Conservation (phyloP, 2,113 vertebrate species). For the Ammospiza caudacuta region DNA sequence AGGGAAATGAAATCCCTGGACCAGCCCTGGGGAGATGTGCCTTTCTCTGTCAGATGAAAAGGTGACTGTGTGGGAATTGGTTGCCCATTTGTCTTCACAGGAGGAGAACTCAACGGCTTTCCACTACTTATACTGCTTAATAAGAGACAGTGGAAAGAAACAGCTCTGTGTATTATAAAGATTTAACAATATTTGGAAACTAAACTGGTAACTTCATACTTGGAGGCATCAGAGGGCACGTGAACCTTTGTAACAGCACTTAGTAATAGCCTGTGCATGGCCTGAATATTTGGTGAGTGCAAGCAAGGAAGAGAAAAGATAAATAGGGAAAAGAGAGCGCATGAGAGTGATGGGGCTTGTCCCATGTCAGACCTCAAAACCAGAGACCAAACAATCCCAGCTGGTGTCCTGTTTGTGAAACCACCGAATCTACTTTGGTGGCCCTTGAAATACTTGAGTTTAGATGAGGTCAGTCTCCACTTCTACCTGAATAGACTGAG, state of each 20-base stretch:
- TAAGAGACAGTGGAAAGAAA: not conserved
- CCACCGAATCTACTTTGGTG: not conserved
- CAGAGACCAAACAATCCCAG: not conserved
- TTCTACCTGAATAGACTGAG: not conserved
- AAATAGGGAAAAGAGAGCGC: not conserved
- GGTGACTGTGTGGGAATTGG: not conserved
- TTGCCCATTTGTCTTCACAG: not conserved
- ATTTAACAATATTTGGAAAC: not conserved
- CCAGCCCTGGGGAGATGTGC: not conserved
- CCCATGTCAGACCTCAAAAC: not conserved
- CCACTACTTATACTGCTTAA: not conserved
- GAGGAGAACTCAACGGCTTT: not conserved
- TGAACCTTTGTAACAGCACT: not conserved
- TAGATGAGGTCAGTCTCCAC: not conserved
- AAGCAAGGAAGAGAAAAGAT: not conserved
- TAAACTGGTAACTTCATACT: not conserved
- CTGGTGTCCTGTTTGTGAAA: not conserved
- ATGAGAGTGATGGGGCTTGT: not conserved
- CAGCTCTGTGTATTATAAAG: not conserved
- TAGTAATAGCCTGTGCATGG: not conserved
- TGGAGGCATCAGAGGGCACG: not conserved
- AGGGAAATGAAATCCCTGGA: not conserved
- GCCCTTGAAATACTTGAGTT: not conserved
- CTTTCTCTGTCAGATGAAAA: not conserved
- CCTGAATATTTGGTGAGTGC: not conserved